Conservation (phyloP, 2,888 invertebrate genomes). For the Cancer borealis region DNA sequence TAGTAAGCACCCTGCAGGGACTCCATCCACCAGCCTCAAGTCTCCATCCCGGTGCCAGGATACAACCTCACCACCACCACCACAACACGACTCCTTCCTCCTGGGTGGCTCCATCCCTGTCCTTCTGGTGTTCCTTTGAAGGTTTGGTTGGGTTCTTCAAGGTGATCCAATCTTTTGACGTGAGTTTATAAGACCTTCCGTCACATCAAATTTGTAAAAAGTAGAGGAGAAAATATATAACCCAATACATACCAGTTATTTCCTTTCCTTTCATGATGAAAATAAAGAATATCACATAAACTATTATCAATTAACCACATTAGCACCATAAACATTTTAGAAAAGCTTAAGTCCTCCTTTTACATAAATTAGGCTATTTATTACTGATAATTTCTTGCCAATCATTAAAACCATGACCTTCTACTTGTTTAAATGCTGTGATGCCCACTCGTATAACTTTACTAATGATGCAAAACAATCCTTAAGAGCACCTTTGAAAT, state of each 20-base stretch:
- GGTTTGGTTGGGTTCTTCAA: neutral
- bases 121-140: neutral
- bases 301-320: neutral
- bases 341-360: neutral
- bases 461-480: neutral
- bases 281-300: neutral
- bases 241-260: neutral
- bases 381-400: neutral
- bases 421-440: neutral
- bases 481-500: neutral
- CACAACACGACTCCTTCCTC: neutral
- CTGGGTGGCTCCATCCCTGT: neutral
- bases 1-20: neutral
- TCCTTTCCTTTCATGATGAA: neutral
- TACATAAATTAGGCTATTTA: neutral
- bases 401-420: neutral
- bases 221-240: slow-evolving; percentile 11
- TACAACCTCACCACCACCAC: neutral
- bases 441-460: neutral
- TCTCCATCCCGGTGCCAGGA: neutral
- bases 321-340: neutral
- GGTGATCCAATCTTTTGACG: neutral
- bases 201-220: neutral
- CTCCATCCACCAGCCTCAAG: neutral
- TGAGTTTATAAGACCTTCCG: neutral